Percentiles rank a stretch among this genome's conserved stretches.
Evolutionary conservation across 2,113 vertebrate genomes (phyloP).

Genomic region (Cyrtonyx montezumae): DNA sequence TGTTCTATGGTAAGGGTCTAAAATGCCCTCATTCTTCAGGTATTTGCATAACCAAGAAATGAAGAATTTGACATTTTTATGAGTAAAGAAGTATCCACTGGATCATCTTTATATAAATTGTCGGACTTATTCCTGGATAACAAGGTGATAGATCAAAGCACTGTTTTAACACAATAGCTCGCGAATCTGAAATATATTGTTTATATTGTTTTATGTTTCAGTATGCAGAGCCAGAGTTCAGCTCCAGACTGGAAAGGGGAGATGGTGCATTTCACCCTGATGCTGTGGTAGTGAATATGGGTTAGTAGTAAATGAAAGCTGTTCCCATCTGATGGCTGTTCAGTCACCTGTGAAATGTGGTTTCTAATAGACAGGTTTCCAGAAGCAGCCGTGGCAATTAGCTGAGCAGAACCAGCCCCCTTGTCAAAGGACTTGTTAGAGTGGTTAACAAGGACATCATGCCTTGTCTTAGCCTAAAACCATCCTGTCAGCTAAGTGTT

Average conservation of each 20-base stretch:
- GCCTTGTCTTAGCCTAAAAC: not conserved
- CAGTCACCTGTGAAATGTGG: slow-evolving; percentile 55
- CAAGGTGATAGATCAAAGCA: not conserved
- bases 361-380: slow-evolving; percentile 53
- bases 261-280: not conserved
- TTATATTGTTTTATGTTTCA: not conserved
- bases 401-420: not conserved
- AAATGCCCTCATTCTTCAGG: not conserved
- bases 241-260: not conserved
- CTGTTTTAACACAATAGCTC: not conserved
- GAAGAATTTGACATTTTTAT: not conserved
- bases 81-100: not conserved
- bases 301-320: slow-evolving; percentile 27
- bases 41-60: not conserved
- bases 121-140: not conserved
- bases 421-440: not conserved
- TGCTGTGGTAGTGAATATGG: accelerated
- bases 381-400: not conserved
- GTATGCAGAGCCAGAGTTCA: not conserved
- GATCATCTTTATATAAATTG: not conserved
- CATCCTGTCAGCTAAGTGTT: not conserved
- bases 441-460: not conserved
- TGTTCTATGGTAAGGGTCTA: not conserved
- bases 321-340: slow-evolving; percentile 27
- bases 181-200: not conserved